Evolutionary conservation across 35 echinoderm and acorn worm species (phyloP).

Genomic region (Chiridota heheva): DNA sequence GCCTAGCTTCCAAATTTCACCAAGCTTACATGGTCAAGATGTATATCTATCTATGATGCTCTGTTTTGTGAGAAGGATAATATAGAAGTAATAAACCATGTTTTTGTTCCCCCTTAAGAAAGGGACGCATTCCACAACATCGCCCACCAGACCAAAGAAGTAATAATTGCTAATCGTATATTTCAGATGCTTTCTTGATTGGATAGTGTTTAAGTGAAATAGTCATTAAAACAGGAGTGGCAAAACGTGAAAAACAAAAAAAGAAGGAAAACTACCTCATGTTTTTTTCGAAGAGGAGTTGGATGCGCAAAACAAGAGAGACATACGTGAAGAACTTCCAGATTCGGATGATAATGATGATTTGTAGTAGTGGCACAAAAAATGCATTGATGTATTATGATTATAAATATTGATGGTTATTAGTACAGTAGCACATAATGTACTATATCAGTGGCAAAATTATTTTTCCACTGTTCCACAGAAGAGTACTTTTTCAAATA

Average conservation of each 20-base stretch:
- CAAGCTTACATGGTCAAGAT: not conserved
- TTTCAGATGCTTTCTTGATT: not conserved
- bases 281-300: slow-evolving; percentile 2
- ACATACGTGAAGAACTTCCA: too few species aligned
- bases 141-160: slow-evolving; percentile 1
- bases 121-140: slow-evolving; percentile 1
- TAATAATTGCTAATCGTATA: not conserved
- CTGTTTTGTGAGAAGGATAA: not conserved
- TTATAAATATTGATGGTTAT: too few species aligned
- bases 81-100: not conserved
- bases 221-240: not conserved
- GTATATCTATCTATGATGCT: not conserved
- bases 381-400: too few species aligned
- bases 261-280: not conserved
- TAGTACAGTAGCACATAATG: too few species aligned
- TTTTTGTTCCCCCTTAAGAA: slow-evolving; percentile 10
- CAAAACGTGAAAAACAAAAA: not conserved
- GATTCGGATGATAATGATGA: too few species aligned
- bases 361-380: too few species aligned
- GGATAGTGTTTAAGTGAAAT: not conserved
- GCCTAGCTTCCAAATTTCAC: not conserved
- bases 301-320: not conserved
- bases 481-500: too few species aligned
- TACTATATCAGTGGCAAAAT: too few species aligned
- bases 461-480: too few species aligned